Conservation (phyloP, 2,797 vertebrate genomes). For the Margarornis squamiger region DNA sequence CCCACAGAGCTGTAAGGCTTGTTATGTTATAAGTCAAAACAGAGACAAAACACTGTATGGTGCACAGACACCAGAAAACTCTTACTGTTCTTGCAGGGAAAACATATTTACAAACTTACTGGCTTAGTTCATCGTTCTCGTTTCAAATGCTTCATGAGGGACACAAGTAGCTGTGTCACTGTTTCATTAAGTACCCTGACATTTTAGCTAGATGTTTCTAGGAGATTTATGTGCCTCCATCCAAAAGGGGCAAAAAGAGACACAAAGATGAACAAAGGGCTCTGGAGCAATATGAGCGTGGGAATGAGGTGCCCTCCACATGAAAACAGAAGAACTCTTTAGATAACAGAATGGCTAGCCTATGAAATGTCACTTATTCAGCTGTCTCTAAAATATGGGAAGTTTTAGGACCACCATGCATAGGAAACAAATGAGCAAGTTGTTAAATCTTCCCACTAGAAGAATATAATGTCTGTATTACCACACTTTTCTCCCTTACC, state of each 20-base stretch:
- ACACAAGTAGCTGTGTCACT: neutral
- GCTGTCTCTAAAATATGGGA: neutral
- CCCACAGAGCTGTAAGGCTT: neutral
- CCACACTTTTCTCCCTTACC: neutral
- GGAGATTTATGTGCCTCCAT: constrained; percentile 15
- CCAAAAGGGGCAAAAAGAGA: neutral
- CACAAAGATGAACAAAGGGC: constrained; percentile 10
- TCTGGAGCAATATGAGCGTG: neutral
- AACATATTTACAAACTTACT: neutral
- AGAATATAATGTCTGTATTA: neutral
- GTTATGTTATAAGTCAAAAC: neutral
- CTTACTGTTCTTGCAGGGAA: neutral
- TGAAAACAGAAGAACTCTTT: neutral
- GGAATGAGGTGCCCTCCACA: neutral
- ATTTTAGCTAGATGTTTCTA: neutral
- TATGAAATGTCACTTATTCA: neutral
- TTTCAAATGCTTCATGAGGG: neutral
- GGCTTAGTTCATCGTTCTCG: neutral
- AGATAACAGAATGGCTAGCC: neutral
- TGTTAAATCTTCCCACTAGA: neutral
- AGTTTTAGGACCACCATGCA: neutral
- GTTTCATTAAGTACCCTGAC: neutral
- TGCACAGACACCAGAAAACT: neutral
- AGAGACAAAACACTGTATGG: neutral
- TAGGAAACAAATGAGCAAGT: neutral